Conservation (phyloP, 37 sponge, comb jelly and placozoan genomes). For the Dysidea cf. avara region DNA sequence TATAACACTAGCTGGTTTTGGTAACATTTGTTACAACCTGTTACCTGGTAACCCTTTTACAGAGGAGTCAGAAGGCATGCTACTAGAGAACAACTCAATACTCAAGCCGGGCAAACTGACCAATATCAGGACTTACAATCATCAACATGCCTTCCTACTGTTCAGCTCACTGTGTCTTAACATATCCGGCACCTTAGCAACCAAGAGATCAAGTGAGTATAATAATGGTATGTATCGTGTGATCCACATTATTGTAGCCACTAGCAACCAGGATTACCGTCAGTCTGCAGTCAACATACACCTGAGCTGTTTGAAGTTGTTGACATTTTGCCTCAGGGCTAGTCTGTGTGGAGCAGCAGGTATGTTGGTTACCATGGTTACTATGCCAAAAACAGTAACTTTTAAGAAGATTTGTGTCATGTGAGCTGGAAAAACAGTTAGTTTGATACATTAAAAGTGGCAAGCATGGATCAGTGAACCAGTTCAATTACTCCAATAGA, state of each 20-base stretch:
- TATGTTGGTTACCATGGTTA: too few relatives aligned
- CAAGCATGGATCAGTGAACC: too few relatives aligned
- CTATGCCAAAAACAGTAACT: too few relatives aligned
- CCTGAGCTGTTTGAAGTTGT: slow-evolving; percentile 46
- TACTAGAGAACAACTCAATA: neutral
- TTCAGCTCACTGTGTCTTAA: slow-evolving; percentile 49
- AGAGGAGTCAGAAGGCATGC: slow-evolving; percentile 2
- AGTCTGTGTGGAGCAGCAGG: slow-evolving; percentile 20
- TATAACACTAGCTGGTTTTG: too few relatives aligned
- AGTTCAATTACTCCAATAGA: too few relatives aligned
- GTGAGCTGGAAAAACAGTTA: too few relatives aligned
- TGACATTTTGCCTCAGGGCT: slow-evolving; percentile 37
- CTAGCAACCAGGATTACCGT: neutral
- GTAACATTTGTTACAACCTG: too few relatives aligned
- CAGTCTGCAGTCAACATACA: slow-evolving; percentile 8
- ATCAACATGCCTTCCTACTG: slow-evolving; percentile 54
- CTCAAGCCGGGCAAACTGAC: neutral
- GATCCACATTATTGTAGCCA: neutral
- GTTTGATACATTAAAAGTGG: too few relatives aligned
- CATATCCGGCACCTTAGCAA: slow-evolving; percentile 45
- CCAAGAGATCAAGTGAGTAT: slow-evolving; percentile 5
- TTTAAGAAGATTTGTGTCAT: too few relatives aligned
- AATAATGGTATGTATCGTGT: neutral
- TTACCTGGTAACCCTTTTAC: neutral
- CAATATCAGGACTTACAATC: slow-evolving; percentile 32